These are phyloP conservation scores for Lampris megalopsis DNA, from an alignment of 2,113 vertebrate species.

Conservation along the genomic window DNA sequence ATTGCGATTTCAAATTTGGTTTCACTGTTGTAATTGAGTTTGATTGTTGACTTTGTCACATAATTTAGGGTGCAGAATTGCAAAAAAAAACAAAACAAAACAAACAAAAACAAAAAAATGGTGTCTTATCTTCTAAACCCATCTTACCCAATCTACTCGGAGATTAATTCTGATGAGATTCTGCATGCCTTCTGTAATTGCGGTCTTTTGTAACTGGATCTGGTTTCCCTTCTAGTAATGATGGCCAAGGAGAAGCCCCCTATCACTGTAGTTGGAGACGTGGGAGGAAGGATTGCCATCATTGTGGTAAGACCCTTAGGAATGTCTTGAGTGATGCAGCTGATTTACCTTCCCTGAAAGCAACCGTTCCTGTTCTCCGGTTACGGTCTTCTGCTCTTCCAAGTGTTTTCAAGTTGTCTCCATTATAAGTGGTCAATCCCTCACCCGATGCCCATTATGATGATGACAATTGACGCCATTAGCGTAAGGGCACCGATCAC, in stretches of 20 bases:
- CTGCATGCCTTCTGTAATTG: background rate
- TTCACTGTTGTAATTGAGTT: background rate
- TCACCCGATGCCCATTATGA: background rate
- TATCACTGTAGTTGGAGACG: constrained; percentile 97
- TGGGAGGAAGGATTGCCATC: constrained; percentile 97
- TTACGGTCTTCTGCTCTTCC: too few relatives aligned
- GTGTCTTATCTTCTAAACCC: constrained; percentile 69
- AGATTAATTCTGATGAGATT: constrained; percentile 16
- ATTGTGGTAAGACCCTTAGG: constrained; percentile 89
- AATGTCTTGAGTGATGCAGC: background rate
- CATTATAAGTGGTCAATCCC: background rate
- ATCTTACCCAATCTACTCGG: constrained; percentile 83
- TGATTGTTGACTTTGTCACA: background rate
- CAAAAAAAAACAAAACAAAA: background rate
- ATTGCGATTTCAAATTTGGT: constrained; percentile 20
- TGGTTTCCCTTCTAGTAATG: constrained; percentile 88
- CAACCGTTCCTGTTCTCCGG: background rate
- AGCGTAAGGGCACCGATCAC: too few relatives aligned
- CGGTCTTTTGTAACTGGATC: constrained; percentile 20
- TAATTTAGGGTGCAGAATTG: constrained; percentile 35
- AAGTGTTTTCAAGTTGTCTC: background rate
- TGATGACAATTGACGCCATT: too few relatives aligned
- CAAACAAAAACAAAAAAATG: too few relatives aligned
- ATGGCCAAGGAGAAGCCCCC: constrained; percentile 99
- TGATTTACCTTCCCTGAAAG: background rate